Evolutionary conservation across 1,140 invertebrate species (phyloP), one percentile per base, ranked within the genome.

Genomic region (Nasonia vitripennis): DNA sequence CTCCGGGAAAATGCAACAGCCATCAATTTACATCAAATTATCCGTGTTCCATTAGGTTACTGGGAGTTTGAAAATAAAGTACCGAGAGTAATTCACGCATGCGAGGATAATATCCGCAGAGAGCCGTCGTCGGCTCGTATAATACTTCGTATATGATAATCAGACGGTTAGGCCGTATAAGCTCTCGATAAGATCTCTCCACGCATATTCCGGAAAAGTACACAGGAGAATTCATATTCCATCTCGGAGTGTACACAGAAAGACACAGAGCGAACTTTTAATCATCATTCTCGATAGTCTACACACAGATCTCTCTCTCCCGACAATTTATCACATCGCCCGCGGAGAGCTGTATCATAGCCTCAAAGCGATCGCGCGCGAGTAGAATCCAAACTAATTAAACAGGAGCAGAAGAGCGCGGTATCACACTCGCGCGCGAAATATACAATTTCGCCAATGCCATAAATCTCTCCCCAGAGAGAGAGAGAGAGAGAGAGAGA

Each of bases 1-100:
- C 55, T n/a, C 7, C 41, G 31, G 67, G 37, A 73, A 84, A 84
- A 79, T 78, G 77, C 67, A 71, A 17, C 62, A 71, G 77, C 67
- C 75, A 84, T 84, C 48, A 37, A 51, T 79, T 51, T 78, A 83
- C 48, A 83, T 83, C 81, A 74, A 74, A 83, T 77, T 83, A 82
- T 86, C 48, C 41, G 27, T 77, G 68, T 81, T 68, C n/a, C 80
- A 75, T 81, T 86, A 78, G 73, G 20, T 27, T 27, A 1, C 27
- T 1, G 27, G 27, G 27, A 27, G 27, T 27, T 27, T 27, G 27
- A 27, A 27, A 27, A 27, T 1, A 27, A 27, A 27, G 1, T 27
- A 27, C 27, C 27, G 27, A 27, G 27, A 27, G 1, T 27, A 27
- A 27, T 27, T 27, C 27, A 27, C 1, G 27, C 27, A 4, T 37